Evolutionary conservation across 2,888 invertebrate genomes (phyloP), one percentile per base, ranked within the genome.

Genomic region (Chloroclystis v-ata): DNA sequence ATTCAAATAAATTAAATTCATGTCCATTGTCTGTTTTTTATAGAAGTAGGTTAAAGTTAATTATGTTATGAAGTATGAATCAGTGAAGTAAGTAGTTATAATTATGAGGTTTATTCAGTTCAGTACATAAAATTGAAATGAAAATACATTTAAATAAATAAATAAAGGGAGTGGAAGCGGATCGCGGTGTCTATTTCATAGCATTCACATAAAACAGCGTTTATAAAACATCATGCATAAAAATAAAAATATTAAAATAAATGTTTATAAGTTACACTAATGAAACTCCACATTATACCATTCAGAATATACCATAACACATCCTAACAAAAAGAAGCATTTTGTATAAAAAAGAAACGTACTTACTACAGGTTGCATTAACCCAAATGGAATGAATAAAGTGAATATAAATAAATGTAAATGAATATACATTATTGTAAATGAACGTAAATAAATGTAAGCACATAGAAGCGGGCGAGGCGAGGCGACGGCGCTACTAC

Each of bases 61-160:
- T 40, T 59, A 63, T 9, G 14, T n/a, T 20, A 14, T 32, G 32
- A 32, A 13, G 7, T 26, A 26, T 68, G 57, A 67, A 71, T 63
- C 69, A 54, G 49, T 65, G 63, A 50, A 56, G 49, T 57, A 60
- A 63, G 20, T 20, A 20, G 20, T 20, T 20, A 20, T 4, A 20
- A 20, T 20, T 20, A 20, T n/a, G n/a, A n/a, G n/a, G n/a, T n/a
- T n/a, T n/a, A n/a, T n/a, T n/a, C n/a, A n/a, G n/a, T 5, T 20
- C 20, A 65, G 64, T 60, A 58, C 62, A 63, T 63, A 67, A 62
- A 65, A 60, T 56, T 59, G 63, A 55, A 61, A 65, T 56, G 65
- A 56, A 13, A 8, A 66, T 59, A n/a, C n/a, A n/a, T n/a, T n/a
- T n/a, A 57, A 71, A 61, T 56, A 63, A 2, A 10, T 10, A 6